Percentiles rank a stretch among this genome's conserved stretches.
phyloP scores from a whole-genome alignment of 2,888 invertebrate genomes.

The Melanotus villosus region DNA sequence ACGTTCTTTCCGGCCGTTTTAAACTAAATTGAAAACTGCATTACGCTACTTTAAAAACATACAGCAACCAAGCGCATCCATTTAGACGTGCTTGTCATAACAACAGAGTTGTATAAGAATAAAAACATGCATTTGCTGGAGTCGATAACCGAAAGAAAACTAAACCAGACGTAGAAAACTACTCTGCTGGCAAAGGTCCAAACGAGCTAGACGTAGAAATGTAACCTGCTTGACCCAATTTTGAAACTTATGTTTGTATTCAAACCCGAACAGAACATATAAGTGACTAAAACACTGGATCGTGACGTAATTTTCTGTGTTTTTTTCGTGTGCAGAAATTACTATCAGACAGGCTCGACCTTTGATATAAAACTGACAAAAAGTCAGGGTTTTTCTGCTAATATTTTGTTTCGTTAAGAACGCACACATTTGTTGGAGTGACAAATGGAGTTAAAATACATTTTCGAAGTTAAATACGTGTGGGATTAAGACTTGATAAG shows the following conservation, averaged over 20 bases:
- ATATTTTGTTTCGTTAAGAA: no score
- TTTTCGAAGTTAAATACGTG: no score
- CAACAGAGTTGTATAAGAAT: constrained; percentile 13
- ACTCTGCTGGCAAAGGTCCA: constrained; percentile 24
- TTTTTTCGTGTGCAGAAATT: no score
- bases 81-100: constrained; percentile 11
- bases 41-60: not conserved
- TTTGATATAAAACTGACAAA: no score
- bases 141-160: constrained; percentile 47
- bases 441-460: no score
- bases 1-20: no score
- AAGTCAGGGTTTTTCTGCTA: no score
- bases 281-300: not conserved
- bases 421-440: no score
- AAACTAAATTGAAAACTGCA: not conserved
- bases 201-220: constrained; percentile 28
- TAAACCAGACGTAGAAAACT: constrained; percentile 29
- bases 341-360: no score
- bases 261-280: not conserved
- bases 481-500: no score
- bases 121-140: constrained; percentile 23
- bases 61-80: not conserved
- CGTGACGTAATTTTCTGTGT: no score
- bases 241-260: constrained; percentile 7
- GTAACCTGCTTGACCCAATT: constrained; percentile 35